phyloP scores from a whole-genome alignment of 2,888 invertebrate species.

The Sesamia inferens region DNA sequence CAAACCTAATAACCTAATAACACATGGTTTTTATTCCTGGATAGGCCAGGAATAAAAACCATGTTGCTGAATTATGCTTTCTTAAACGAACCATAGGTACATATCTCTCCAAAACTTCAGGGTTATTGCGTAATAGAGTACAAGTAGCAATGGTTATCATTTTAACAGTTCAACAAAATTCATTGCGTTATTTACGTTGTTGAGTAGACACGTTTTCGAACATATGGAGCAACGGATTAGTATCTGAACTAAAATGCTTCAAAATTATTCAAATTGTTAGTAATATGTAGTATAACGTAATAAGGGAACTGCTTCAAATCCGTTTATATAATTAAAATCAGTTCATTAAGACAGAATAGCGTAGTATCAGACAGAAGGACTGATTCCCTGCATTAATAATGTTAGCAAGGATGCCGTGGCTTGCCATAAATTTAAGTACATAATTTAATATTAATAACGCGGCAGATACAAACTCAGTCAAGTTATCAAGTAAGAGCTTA shows the following conservation, averaged over 20 bases:
- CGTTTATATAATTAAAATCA: neutral
- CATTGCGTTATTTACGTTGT: too few relatives aligned
- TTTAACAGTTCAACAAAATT: too few relatives aligned
- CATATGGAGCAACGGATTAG: too few relatives aligned
- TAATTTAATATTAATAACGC: constrained; percentile 36
- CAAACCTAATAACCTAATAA: neutral
- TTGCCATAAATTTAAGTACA: constrained; percentile 30
- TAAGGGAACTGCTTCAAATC: too few relatives aligned
- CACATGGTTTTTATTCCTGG: too few relatives aligned
- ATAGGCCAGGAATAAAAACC: neutral
- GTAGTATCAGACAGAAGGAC: neutral
- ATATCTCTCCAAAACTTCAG: too few relatives aligned
- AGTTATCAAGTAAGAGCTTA: constrained; percentile 8
- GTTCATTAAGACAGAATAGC: neutral
- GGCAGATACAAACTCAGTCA: constrained; percentile 16
- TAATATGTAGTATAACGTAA: too few relatives aligned
- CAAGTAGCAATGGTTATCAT: too few relatives aligned
- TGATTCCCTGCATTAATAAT: constrained; percentile 22
- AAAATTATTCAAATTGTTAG: too few relatives aligned
- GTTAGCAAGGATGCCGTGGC: constrained; percentile 21
- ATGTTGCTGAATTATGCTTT: neutral
- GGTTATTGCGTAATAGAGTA: too few relatives aligned
- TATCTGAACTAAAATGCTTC: too few relatives aligned
- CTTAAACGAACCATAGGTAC: neutral
- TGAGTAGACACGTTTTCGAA: too few relatives aligned